Conservation (phyloP, 2,888 invertebrate species). For the Pachymerium ferrugineum region DNA sequence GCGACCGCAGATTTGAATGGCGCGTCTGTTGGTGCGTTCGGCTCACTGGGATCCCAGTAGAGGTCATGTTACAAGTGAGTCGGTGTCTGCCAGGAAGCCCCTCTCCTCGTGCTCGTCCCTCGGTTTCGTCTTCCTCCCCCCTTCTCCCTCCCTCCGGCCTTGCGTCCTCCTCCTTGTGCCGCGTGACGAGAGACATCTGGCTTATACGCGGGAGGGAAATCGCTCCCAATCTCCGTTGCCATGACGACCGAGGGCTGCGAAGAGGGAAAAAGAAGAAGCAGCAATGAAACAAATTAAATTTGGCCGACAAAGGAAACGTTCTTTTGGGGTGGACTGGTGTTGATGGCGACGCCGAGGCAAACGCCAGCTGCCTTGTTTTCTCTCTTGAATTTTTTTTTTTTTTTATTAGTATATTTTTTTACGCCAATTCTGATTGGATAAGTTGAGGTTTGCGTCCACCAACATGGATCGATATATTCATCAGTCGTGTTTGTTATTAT, state of each 20-base stretch:
- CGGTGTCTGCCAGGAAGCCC: slow-evolving; percentile 27
- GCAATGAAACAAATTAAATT: slow-evolving; percentile 23
- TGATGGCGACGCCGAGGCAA: slow-evolving; percentile 27
- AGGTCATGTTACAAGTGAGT: slow-evolving; percentile 27
- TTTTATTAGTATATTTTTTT: background rate
- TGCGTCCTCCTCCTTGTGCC: slow-evolving; percentile 18
- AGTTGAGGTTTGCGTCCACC: slow-evolving; percentile 13
- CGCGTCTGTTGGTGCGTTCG: slow-evolving; percentile 20
- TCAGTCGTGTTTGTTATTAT: slow-evolving; percentile 5
- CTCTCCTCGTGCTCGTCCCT: slow-evolving; percentile 24
- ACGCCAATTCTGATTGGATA: slow-evolving; percentile 3
- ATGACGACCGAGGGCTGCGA: slow-evolving; percentile 28
- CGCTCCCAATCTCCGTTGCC: slow-evolving; percentile 21
- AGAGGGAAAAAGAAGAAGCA: slow-evolving; percentile 27
- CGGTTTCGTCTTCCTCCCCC: background rate
- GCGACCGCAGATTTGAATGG: slow-evolving; percentile 25
- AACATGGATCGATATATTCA: slow-evolving; percentile 17
- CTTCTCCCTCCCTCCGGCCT: background rate
- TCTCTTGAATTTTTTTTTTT: background rate
- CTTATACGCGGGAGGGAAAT: slow-evolving; percentile 22
- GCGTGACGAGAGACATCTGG: slow-evolving; percentile 6
- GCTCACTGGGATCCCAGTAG: slow-evolving; percentile 20
- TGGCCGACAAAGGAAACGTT: slow-evolving; percentile 27
- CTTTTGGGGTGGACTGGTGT: slow-evolving; percentile 25
- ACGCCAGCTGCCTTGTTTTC: slow-evolving; percentile 27